phyloP scores from a whole-genome alignment of 1,140 invertebrate species.

The Sminthurinus signatus region DNA sequence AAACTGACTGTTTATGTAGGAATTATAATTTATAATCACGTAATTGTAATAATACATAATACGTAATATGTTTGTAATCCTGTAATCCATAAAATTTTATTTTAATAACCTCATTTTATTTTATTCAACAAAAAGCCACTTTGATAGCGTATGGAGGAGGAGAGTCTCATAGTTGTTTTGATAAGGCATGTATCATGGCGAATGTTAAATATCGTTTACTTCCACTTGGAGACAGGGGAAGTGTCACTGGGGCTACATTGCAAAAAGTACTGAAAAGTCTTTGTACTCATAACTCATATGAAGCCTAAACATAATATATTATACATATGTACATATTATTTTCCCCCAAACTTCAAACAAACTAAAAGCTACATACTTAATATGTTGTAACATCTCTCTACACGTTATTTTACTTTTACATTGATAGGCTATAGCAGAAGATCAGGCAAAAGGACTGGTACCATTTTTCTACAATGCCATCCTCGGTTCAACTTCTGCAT shows the following conservation, averaged over 20 bases:
- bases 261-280: constrained; percentile 42
- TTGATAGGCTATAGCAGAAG: constrained; percentile 62
- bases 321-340: neutral
- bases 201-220: constrained; percentile 11
- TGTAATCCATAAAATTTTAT: no score
- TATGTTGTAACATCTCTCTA: no score
- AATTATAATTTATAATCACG: constrained; percentile 47
- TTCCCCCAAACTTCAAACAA: no score
- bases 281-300: neutral
- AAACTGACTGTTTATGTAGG: constrained; percentile 48
- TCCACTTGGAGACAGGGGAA: constrained; percentile 3
- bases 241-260: constrained; percentile 50
- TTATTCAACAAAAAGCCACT: constrained; percentile 49
- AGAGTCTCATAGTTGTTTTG: constrained; percentile 86
- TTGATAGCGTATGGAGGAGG: constrained; percentile 49
- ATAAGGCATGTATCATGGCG: constrained; percentile 57
- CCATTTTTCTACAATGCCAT: constrained; percentile 68
- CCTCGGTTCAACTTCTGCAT: constrained; percentile 86
- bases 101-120: no score
- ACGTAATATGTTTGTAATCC: no score
- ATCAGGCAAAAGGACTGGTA: constrained; percentile 62
- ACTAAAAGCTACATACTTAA: no score
- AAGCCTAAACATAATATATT: neutral
- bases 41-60: no score
- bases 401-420: no score